These are phyloP conservation scores for Acanthurus tractus DNA, from an alignment of 2,797 vertebrate genomes.

Conservation along the genomic window DNA sequence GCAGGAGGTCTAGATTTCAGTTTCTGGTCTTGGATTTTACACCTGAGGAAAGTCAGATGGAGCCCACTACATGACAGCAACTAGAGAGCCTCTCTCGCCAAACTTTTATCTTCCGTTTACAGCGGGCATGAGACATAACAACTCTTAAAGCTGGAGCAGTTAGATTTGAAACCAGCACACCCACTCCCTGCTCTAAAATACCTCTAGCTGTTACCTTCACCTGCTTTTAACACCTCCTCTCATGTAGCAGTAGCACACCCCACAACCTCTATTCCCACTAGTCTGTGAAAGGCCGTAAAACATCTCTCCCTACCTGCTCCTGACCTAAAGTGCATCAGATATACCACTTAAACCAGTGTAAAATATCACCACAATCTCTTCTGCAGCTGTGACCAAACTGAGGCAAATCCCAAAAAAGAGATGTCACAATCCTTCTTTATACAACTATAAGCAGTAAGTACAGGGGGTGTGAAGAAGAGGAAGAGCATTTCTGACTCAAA, in stretches of 20 bases:
- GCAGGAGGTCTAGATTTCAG: neutral
- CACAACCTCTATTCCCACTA: conserved; percentile 16
- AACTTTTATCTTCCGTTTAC: conserved; percentile 27
- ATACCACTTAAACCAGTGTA: conserved; percentile 10
- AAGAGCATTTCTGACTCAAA: conserved; percentile 10
- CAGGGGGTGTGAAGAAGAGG: neutral
- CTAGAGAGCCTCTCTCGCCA: conserved; percentile 1
- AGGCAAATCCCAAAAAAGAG: neutral
- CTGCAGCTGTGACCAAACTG: neutral
- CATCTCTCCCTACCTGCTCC: neutral
- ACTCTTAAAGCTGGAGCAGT: conserved; percentile 17
- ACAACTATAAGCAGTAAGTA: neutral
- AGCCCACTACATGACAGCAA: conserved; percentile 13
- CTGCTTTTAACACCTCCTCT: conserved; percentile 21
- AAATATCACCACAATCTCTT: neutral
- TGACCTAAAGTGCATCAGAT: conserved; percentile 21
- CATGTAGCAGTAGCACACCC: conserved; percentile 2
- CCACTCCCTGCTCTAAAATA: conserved; percentile 8
- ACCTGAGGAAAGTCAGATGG: conserved; percentile 10
- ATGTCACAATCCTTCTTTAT: neutral
- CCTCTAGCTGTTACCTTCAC: neutral
- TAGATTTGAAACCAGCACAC: conserved; percentile 4
- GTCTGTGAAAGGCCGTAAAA: conserved; percentile 19
- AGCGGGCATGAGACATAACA: conserved; percentile 3
- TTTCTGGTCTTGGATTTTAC: conserved; percentile 16